These are phyloP conservation scores for Lasioglossum vierecki DNA, from an alignment of 2,888 invertebrate species.

Conservation along the genomic window DNA sequence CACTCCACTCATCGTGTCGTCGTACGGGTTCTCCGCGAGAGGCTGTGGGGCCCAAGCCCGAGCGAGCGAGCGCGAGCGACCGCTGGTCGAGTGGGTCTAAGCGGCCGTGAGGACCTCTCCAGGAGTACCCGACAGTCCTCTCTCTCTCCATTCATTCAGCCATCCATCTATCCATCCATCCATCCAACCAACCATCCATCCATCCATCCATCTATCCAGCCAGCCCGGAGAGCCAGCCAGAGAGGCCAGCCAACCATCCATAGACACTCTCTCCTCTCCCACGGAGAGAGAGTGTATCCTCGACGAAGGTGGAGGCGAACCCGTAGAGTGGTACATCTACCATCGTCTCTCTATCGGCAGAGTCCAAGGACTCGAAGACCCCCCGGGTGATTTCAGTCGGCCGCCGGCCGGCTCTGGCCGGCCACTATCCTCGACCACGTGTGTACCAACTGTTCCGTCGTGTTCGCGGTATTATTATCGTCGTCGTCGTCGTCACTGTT, in stretches of 20 bases:
- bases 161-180: conserved; percentile 79
- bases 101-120: conserved; percentile 84
- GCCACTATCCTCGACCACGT: conserved; percentile 77
- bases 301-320: conserved; percentile 81
- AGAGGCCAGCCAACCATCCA: conserved; percentile 65
- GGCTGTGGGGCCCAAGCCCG: conserved; percentile 77
- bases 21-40: conserved; percentile 80
- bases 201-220: conserved; percentile 72
- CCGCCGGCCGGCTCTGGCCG: conserved; percentile 83
- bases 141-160: conserved; percentile 80
- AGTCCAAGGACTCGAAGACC: conserved; percentile 82
- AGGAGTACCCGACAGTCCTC: conserved; percentile 83
- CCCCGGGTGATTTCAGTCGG: conserved; percentile 82
- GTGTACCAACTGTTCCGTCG: conserved; percentile 36
- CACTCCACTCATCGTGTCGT: conserved; percentile 83
- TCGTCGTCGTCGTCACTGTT: conserved; percentile 3
- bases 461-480: conserved; percentile 8
- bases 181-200: conserved; percentile 77
- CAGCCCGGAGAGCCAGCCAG: conserved; percentile 26
- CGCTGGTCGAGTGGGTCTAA: conserved; percentile 83
- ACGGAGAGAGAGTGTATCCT: conserved; percentile 72
- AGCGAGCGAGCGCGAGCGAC: conserved; percentile 75
- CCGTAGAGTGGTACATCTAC: conserved; percentile 81
- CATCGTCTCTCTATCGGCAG: conserved; percentile 80
- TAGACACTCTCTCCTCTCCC: conserved; percentile 70